These are phyloP conservation scores for Hetaerina titia DNA, from an alignment of 2,888 invertebrate species.

Conservation along the genomic window DNA sequence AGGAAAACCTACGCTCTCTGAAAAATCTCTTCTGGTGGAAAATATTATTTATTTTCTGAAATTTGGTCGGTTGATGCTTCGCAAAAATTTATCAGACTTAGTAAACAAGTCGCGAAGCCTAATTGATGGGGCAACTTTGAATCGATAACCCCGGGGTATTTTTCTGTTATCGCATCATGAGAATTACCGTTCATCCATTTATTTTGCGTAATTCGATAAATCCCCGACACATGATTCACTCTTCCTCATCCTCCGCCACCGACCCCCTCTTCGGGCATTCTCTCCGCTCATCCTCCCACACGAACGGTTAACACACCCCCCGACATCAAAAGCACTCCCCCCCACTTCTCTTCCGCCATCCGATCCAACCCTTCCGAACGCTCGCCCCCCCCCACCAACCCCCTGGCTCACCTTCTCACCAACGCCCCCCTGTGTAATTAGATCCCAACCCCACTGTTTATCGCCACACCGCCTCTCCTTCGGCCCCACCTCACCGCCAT, in stretches of 20 bases:
- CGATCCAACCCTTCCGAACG: neutral
- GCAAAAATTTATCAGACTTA: neutral
- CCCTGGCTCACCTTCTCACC: neutral
- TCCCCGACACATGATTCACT: slow-evolving; percentile 10
- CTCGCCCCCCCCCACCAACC: neutral
- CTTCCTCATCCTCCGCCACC: neutral
- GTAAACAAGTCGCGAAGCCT: neutral
- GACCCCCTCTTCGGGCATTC: neutral
- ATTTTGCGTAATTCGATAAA: slow-evolving; percentile 35
- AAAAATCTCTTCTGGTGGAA: neutral
- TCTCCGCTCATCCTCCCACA: neutral
- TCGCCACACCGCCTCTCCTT: slow-evolving; percentile 19
- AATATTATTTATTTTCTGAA: neutral
- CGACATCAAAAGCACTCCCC: neutral
- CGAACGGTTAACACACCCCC: slow-evolving; percentile 16
- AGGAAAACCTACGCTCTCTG: neutral
- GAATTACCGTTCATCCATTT: slow-evolving; percentile 5
- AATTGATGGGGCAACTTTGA: neutral
- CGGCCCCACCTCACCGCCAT: neutral
- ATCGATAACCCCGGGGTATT: neutral
- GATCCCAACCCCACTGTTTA: slow-evolving; percentile 44
- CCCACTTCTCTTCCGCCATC: neutral
- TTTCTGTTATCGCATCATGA: neutral
- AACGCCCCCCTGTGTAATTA: slow-evolving; percentile 19
- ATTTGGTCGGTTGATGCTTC: neutral